Evolutionary conservation across 2,113 vertebrate species (phyloP).

Genomic region (Todiramphus chloris): DNA sequence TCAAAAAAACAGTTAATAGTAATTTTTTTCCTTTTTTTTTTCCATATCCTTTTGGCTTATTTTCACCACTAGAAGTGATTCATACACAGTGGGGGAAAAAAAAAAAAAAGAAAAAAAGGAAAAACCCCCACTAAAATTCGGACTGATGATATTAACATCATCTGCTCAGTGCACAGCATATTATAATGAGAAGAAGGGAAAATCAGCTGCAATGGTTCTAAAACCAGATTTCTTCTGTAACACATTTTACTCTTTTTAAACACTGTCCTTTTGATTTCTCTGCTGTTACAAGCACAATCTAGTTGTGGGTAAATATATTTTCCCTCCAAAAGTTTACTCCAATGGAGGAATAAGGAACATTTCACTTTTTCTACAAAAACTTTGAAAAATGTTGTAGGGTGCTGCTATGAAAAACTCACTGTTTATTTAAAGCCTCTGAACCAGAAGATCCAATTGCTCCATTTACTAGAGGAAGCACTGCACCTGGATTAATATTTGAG

Average conservation of each 20-base stretch:
- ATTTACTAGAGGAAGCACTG: not conserved
- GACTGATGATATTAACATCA: not conserved
- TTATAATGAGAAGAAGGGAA: not conserved
- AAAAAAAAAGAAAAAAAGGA: not conserved
- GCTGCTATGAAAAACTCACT: not conserved
- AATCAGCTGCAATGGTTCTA: not conserved
- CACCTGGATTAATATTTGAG: not conserved
- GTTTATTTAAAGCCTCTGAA: not conserved
- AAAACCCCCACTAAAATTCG: not conserved
- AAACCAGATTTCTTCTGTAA: not conserved
- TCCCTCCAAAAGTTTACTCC: not conserved
- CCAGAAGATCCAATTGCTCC: not conserved
- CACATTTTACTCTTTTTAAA: not conserved
- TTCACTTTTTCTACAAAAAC: not conserved
- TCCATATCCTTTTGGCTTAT: not conserved
- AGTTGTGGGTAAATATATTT: not conserved
- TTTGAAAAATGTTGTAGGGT: not conserved
- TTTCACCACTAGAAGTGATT: not conserved
- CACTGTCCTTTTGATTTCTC: not conserved
- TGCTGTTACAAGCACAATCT: not conserved
- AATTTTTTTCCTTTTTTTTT: not conserved
- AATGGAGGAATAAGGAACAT: not conserved
- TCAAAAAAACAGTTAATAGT: not conserved
- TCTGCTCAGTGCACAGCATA: rapidly evolving
- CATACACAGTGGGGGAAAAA: not conserved